A percentile compares a stretch with the other conserved stretches of the same genome.
Conservation (phyloP, 2,888 invertebrate species). For the Coecobrya sp. region DNA sequence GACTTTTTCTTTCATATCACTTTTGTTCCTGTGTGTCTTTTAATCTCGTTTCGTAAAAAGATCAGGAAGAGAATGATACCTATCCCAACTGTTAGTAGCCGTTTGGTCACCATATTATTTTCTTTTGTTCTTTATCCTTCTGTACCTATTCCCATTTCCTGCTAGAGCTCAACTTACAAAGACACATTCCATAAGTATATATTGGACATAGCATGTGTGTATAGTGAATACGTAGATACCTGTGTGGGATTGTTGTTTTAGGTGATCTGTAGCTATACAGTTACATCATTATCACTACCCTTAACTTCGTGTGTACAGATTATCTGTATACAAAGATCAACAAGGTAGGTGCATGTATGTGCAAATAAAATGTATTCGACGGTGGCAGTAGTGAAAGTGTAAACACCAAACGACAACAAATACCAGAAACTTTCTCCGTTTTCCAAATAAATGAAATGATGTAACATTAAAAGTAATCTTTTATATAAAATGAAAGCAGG, state of each 20-base stretch:
- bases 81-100: background rate
- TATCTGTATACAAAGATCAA: constrained; percentile 4
- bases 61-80: background rate
- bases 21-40: constrained; percentile 28
- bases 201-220: background rate
- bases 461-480: constrained; percentile 49
- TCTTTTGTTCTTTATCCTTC: constrained; percentile 27
- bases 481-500: background rate
- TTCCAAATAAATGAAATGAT: constrained; percentile 45
- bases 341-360: background rate
- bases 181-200: background rate
- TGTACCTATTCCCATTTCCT: constrained; percentile 38
- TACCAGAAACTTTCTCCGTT: constrained; percentile 58
- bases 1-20: constrained; percentile 26
- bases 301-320: constrained; percentile 2
- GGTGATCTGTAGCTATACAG: background rate
- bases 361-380: background rate
- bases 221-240: background rate
- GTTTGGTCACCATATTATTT: constrained; percentile 11
- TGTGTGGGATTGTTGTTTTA: background rate
- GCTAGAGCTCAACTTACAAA: constrained; percentile 39
- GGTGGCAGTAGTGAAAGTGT: constrained; percentile 2
- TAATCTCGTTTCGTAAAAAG: constrained; percentile 48
- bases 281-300: background rate
- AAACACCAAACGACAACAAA: constrained; percentile 39